Evolutionary conservation across 1,140 invertebrate genomes (phyloP).

Genomic region (Drosophila ogumai): DNA sequence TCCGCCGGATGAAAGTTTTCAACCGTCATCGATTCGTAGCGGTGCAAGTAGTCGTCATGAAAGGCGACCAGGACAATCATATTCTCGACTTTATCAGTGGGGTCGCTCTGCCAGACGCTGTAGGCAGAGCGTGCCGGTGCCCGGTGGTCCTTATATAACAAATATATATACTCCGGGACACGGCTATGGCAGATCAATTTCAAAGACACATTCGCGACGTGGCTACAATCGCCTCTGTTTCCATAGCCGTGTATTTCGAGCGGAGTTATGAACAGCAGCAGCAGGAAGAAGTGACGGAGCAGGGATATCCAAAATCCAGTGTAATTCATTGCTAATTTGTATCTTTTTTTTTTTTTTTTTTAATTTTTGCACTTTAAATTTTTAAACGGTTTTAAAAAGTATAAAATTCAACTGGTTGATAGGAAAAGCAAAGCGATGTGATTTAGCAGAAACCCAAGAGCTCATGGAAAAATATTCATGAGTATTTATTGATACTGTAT

Average conservation of each 20-base stretch:
- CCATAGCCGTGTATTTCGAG: accelerated
- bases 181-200: background rate
- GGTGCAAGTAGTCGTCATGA: background rate
- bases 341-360: background rate
- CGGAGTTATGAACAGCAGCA: background rate
- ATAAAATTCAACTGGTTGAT: background rate
- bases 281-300: background rate
- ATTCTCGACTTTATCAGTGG: background rate
- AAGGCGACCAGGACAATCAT: background rate
- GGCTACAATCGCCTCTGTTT: background rate
- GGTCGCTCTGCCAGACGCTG: background rate
- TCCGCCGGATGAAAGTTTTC: no score
- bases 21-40: accelerated
- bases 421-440: background rate
- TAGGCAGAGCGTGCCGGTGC: background rate
- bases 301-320: background rate
- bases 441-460: background rate
- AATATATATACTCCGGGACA: background rate
- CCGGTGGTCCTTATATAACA: background rate
- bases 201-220: accelerated
- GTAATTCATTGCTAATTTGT: background rate
- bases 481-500: no score
- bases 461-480: no score
- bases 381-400: background rate
- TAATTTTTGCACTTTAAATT: background rate